Evolutionary conservation across 2,113 vertebrate species (phyloP).

Genomic region (Phrynocephalus versicolor): DNA sequence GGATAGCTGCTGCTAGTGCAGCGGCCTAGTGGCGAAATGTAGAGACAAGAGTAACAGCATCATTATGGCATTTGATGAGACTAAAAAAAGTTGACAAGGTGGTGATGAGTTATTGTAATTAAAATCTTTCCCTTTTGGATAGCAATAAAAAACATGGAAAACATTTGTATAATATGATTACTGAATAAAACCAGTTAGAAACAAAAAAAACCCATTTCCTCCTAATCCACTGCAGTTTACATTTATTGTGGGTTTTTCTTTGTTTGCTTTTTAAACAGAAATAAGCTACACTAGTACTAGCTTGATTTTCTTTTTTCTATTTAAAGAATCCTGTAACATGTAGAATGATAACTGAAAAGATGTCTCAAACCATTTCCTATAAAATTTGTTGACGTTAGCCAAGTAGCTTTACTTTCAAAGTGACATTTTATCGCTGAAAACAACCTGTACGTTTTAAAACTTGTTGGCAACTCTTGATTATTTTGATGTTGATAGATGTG

Average conservation of each 20-base stretch:
- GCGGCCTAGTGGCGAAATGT: background rate
- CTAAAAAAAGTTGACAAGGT: background rate
- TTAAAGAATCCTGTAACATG: background rate
- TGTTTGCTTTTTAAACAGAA: background rate
- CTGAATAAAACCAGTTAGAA: background rate
- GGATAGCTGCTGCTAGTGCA: fast-evolving
- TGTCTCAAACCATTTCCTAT: background rate
- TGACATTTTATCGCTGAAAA: background rate
- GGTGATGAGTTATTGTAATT: background rate
- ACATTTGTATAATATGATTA: background rate
- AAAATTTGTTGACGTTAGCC: background rate
- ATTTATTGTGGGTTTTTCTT: background rate
- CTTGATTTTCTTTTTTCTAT: background rate
- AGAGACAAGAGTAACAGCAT: fast-evolving
- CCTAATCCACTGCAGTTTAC: too few species aligned
- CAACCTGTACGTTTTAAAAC: too few species aligned
- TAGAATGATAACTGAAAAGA: background rate
- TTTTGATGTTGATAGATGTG: too few species aligned
- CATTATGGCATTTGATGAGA: background rate
- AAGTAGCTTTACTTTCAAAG: background rate
- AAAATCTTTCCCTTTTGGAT: background rate
- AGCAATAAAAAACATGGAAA: background rate
- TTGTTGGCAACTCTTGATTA: too few species aligned
- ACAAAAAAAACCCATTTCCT: too few species aligned
- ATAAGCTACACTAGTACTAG: too few species aligned